Base-by-base conservation (phyloP, 2,113 vertebrate genomes). In the Zosterops borbonicus region DNA sequence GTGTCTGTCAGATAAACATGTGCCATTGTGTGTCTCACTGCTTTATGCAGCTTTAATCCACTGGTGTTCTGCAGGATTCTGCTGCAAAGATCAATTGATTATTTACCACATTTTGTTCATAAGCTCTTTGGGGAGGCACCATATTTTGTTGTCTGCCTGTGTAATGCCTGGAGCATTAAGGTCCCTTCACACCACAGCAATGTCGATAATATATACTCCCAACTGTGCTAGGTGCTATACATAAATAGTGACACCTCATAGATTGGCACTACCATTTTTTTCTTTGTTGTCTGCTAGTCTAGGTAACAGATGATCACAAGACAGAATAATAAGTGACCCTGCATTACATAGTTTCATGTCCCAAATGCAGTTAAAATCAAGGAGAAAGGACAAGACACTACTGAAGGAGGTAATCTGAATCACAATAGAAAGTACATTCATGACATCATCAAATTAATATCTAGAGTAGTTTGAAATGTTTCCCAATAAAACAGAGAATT, bases 141-240 rank as follows among this genome's bases (percentile, higher is more conserved):
- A 55, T 63, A 89, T 92, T 96, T 92, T 97, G 79, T 83, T 89
- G 83, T 90, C 64, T 88, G 79, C 73, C 67, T 94, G 63, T 64
- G 47, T 59, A 86, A 64, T 88, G 85, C 83, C 90, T 86, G 55
- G 71, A 90, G 90, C 94, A 93, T 81, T 94, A 93, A 94, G 90
- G 88, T 95, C 96, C 86, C 88, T 95, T 95, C 88, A 94, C 86
- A 83, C 88, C 89, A 88, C 46, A 88, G 47, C 89, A 86, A 83
- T 81, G 88, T 89, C 3, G 6, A 77, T 95, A 93, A 95, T 83
- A 81, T 59, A 94, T 78, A 89, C 80, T 92, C 90, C 90, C 76
- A 95, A 83, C 79, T 67, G 46, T 83, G 79, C 75, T 92, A 95
- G 94, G 85, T 93, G 88, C 68, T 96, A 90, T 94, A 59, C 79